Evolutionary conservation across 1,140 invertebrate species (phyloP), one percentile per base, ranked within the genome.

Genomic region (Atta colombica): DNA sequence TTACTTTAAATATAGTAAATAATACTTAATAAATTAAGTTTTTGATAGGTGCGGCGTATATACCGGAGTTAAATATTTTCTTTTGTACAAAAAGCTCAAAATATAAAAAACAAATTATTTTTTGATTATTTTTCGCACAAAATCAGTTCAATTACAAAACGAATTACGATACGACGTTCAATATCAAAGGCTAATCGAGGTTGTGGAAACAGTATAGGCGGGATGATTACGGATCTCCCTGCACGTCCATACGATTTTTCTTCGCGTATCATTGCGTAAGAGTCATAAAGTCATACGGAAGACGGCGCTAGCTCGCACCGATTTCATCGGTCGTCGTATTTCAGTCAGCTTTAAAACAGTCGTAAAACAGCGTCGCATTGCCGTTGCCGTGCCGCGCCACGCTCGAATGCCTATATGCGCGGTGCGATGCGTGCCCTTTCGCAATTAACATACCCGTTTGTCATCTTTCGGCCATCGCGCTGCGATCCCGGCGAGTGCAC

Each of bases 311-410:
- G 78, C 87, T 89, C 89, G 91, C 90, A 86, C 85, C 91, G 93
- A 93, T 94, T 93, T 92, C 91, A 94, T 93, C 90, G 91, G 89
- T 90, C 89, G 88, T 87, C 91, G 89, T 94, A 92, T 92, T 92
- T 91, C 87, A 92, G 89, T 90, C 88, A 61, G 86, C 89, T 90
- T 92, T 93, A 93, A 93, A 91, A 78, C 90, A 89, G 77, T 93
- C 93, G 91, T 94, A 93, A 94, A 94, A 90, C 89, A 88, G 77
- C 77, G 65, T 86, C 63, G 58, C 87, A 72, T 7, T n/a, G 49
- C 18, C 58, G 21, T 21, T 35, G 25, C 60, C 60, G 28, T 12
- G 28, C 18, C 74, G 53, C 69, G 49, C 61, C 16, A 31, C 60
- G 51, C 18, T 28, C 65, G 74, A 77, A 77, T 51, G 39, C 77